A percentile compares a stretch with the other conserved stretches of the same genome.
Evolutionary conservation across 2,113 vertebrate genomes (phyloP).

Genomic region (Daphoenositta chrysoptera): DNA sequence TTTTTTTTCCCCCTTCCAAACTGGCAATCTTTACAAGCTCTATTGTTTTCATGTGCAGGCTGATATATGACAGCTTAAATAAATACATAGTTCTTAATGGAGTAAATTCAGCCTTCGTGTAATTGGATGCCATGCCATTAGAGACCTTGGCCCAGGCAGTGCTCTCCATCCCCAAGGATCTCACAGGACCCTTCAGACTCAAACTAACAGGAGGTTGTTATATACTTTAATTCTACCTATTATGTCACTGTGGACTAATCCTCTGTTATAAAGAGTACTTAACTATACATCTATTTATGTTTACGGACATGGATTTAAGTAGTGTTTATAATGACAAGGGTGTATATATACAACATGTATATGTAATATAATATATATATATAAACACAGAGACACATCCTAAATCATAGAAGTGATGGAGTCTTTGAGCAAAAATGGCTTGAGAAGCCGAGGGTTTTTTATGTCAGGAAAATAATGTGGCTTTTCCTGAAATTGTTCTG

Average conservation of each 20-base stretch:
- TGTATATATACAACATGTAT: conserved; percentile 1
- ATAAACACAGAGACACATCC: conserved; percentile 6
- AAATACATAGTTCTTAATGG: conserved; percentile 52
- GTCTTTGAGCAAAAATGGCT: background rate
- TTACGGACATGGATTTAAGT: conserved; percentile 22
- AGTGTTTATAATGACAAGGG: conserved; percentile 39
- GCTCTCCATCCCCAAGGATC: background rate
- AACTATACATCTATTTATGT: conserved; percentile 39
- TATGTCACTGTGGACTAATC: conserved; percentile 23
- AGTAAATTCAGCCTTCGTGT: conserved; percentile 16
- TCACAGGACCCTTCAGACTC: background rate
- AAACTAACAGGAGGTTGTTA: background rate
- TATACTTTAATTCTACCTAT: conserved; percentile 30
- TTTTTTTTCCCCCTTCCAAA: background rate
- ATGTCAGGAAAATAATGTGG: background rate
- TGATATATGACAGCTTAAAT: conserved; percentile 53
- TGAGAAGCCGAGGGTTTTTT: background rate
- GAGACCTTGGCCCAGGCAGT: conserved; percentile 26
- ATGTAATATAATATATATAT: background rate
- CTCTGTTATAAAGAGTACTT: conserved; percentile 9
- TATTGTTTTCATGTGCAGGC: conserved; percentile 45
- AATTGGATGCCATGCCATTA: conserved; percentile 45
- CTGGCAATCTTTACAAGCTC: conserved; percentile 10
- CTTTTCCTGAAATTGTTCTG: background rate
- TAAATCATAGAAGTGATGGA: background rate